Evolutionary conservation across 2,888 invertebrate genomes (phyloP).

Genomic region (Gandaritis pyraliata): DNA sequence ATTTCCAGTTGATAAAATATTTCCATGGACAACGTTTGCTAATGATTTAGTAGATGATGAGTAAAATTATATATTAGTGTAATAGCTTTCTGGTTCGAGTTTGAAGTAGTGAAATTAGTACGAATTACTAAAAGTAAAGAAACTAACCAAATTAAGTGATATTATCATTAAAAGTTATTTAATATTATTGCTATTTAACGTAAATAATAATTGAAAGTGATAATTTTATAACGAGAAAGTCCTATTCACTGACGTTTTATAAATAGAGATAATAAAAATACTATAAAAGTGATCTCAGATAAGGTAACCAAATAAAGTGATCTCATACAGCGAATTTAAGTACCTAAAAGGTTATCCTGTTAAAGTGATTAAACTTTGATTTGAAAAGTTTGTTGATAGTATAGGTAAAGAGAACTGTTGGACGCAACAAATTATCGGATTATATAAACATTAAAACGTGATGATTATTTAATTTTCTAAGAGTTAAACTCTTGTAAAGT

Average conservation of each 20-base stretch:
- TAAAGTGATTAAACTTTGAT: not conserved
- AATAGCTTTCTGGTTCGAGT: too few species aligned
- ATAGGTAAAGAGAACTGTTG: not conserved
- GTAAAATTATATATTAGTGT: too few species aligned
- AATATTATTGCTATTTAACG: too few species aligned
- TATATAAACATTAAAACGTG: too few species aligned
- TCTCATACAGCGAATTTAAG: not conserved
- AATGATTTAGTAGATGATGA: too few species aligned
- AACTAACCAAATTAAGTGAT: too few species aligned
- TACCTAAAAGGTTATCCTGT: not conserved
- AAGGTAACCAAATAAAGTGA: not conserved
- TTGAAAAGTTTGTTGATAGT: not conserved
- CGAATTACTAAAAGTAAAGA: too few species aligned
- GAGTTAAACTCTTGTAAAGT: too few species aligned
- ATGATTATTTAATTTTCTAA: not conserved
- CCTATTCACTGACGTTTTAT: too few species aligned
- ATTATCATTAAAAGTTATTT: too few species aligned
- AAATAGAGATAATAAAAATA: not conserved
- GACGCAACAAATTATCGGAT: not conserved
- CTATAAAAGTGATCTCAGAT: not conserved
- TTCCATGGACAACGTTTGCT: not conserved
- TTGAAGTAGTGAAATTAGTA: too few species aligned
- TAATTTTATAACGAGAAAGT: too few species aligned
- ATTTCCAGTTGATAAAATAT: conserved; percentile 9
- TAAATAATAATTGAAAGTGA: not conserved